phyloP scores from a whole-genome alignment of 1,140 invertebrate species.

The Whitmania pigra region DNA sequence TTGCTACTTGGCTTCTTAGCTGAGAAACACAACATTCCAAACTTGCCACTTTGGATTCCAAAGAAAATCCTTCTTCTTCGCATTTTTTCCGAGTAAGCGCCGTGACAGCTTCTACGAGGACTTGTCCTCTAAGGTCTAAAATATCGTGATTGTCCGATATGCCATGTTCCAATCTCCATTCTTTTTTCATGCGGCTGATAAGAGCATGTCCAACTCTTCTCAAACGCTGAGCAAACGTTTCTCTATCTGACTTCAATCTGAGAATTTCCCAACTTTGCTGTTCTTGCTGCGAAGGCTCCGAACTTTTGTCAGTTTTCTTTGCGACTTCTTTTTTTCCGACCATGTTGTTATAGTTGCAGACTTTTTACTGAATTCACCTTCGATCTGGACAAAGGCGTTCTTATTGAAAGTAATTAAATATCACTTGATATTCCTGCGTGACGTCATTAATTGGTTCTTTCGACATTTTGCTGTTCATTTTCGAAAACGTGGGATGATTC shows the following conservation, averaged over 20 bases:
- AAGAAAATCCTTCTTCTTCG: constrained; percentile 5
- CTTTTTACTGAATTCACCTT: too few relatives aligned
- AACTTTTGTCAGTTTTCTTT: too few relatives aligned
- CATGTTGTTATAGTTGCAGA: too few relatives aligned
- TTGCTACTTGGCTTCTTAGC: neutral
- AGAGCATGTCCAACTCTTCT: neutral
- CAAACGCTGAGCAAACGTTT: neutral
- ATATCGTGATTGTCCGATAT: neutral
- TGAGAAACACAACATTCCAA: neutral
- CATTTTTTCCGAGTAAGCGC: neutral
- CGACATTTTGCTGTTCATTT: too few relatives aligned
- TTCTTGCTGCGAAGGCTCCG: neutral
- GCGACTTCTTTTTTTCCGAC: too few relatives aligned
- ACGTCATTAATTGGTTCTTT: too few relatives aligned
- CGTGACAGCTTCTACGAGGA: neutral
- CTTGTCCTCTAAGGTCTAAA: neutral
- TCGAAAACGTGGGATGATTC: too few relatives aligned
- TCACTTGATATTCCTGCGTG: too few relatives aligned
- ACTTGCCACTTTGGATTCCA: neutral
- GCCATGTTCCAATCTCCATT: neutral
- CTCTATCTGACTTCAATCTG: neutral
- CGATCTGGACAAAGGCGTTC: too few relatives aligned
- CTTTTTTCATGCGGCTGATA: neutral
- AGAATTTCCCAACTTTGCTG: constrained; percentile 1
- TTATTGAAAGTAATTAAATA: too few relatives aligned